These are phyloP conservation scores for Eristalis tenax DNA, from an alignment of 2,888 invertebrate species.

Conservation along the genomic window DNA sequence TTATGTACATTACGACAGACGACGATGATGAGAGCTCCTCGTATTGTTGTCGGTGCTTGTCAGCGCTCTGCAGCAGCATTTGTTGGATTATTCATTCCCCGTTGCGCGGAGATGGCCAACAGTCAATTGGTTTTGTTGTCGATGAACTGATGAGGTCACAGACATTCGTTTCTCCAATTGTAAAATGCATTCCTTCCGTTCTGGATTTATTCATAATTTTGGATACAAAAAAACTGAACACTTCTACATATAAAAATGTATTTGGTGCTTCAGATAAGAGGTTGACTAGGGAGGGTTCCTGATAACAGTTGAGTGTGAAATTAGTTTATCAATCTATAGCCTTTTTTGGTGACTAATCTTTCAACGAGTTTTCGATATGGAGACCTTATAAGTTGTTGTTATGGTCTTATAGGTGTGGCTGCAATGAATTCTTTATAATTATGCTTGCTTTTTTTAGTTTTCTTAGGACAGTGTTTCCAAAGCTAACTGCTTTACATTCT, in stretches of 20 bases:
- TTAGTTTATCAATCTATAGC: slow-evolving; percentile 9
- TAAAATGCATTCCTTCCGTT: slow-evolving; percentile 10
- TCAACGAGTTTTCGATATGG: slow-evolving; percentile 67
- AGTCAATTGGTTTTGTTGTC: slow-evolving; percentile 34
- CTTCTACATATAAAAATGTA: background rate
- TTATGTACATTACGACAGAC: background rate
- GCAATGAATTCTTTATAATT: slow-evolving; percentile 5
- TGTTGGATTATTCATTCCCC: slow-evolving; percentile 30
- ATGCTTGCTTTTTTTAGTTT: background rate
- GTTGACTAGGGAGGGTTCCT: slow-evolving; percentile 22
- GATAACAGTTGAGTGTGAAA: slow-evolving; percentile 38
- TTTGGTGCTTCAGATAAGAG: slow-evolving; percentile 37
- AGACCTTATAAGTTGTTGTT: slow-evolving; percentile 40
- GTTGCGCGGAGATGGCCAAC: slow-evolving; percentile 16
- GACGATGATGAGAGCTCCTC: slow-evolving; percentile 2
- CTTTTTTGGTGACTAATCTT: slow-evolving; percentile 61
- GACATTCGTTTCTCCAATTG: slow-evolving; percentile 17
- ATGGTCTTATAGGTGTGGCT: slow-evolving; percentile 61
- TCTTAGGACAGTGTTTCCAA: background rate
- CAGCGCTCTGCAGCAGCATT: slow-evolving; percentile 41
- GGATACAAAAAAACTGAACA: background rate
- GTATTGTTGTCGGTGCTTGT: slow-evolving; percentile 25
- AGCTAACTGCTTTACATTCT: slow-evolving; percentile 6
- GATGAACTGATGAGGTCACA: slow-evolving; percentile 53
- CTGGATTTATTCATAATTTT: background rate